Evolutionary conservation across 2,888 invertebrate genomes (phyloP).

Genomic region (Marasmarcha lunaedactyla): DNA sequence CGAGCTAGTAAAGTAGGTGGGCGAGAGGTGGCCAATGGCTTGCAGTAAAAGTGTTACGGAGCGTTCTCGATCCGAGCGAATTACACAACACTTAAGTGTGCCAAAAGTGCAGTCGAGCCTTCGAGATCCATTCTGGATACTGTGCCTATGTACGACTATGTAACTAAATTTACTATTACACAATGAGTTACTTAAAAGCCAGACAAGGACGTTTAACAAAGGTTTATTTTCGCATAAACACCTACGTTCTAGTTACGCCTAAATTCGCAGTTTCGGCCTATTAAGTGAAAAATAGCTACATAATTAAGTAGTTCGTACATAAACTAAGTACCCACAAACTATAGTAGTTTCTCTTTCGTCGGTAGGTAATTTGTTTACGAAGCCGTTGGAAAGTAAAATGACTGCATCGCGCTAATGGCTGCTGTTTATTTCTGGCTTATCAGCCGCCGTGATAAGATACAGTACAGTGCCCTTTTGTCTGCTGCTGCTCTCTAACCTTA

Average conservation of each 20-base stretch:
- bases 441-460: conserved; percentile 52
- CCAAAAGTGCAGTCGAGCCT: conserved; percentile 62
- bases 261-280: too few relatives aligned
- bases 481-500: conserved; percentile 43
- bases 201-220: too few relatives aligned
- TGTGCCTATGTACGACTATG: too few relatives aligned
- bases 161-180: too few relatives aligned
- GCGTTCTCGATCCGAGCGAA: conserved; percentile 44
- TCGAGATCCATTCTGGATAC: conserved; percentile 17
- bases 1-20: conserved; percentile 43
- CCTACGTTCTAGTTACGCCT: too few relatives aligned
- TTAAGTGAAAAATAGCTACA: too few relatives aligned
- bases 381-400: background rate
- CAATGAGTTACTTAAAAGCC: too few relatives aligned
- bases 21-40: conserved; percentile 40
- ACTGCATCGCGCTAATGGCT: background rate
- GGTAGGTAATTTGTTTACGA: too few relatives aligned
- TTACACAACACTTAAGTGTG: conserved; percentile 59
- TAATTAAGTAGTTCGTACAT: too few relatives aligned
- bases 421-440: conserved; percentile 27
- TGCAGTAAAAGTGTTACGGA: conserved; percentile 59
- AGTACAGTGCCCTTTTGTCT: conserved; percentile 55
- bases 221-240: too few relatives aligned
- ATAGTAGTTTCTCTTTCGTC: too few relatives aligned
- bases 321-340: too few relatives aligned